These are phyloP conservation scores for Tympanuchus pallidicinctus DNA, from an alignment of 2,113 vertebrate genomes.

Conservation along the genomic window DNA sequence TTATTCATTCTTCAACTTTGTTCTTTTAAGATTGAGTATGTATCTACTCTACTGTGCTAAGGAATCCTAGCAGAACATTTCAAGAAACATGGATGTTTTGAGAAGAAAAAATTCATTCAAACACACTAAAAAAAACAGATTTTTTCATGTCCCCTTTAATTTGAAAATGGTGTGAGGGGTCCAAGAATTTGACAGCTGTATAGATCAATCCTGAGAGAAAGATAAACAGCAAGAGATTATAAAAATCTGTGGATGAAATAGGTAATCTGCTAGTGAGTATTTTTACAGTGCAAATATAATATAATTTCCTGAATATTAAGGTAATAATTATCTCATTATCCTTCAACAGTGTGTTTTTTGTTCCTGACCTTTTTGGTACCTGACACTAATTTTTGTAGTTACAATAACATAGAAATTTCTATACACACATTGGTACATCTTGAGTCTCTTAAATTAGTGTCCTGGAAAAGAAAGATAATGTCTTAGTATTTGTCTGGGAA, in stretches of 20 bases:
- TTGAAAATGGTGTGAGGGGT: neutral
- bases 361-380: constrained; percentile 11
- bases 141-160: neutral
- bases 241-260: neutral
- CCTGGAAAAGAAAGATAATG: constrained; percentile 51
- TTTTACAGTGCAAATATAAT: neutral
- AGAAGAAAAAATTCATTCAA: constrained; percentile 40
- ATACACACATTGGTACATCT: neutral
- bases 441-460: constrained; percentile 49
- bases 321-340: constrained; percentile 47
- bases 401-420: constrained; percentile 28
- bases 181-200: neutral
- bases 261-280: neutral
- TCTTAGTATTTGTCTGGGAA: constrained; percentile 36
- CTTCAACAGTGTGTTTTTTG: constrained; percentile 26
- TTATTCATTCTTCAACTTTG: neutral
- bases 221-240: neutral
- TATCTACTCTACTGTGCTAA: neutral
- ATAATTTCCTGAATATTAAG: constrained; percentile 31
- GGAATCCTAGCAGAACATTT: neutral
- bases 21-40: neutral
- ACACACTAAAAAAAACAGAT: neutral
- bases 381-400: constrained; percentile 53
- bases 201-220: neutral
- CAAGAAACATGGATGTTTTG: neutral